Evolutionary conservation across 2,888 invertebrate genomes (phyloP), one percentile per base, ranked within the genome.

Genomic region (Oasisia sp.): DNA sequence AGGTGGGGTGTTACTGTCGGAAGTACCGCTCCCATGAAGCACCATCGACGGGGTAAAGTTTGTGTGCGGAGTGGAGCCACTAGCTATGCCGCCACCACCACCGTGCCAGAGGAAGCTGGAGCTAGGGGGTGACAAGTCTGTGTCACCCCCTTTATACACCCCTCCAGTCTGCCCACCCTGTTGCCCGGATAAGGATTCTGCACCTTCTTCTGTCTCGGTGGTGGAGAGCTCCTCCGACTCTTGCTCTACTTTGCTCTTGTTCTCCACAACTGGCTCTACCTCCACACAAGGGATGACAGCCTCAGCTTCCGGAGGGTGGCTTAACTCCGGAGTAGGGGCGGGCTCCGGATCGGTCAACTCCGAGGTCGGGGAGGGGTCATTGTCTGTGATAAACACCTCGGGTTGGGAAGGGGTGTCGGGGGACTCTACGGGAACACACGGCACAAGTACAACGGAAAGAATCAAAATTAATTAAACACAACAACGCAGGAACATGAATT

Each of bases 121-220:
- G 74, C 27, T 19, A 74, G n/a, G 74, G 74, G 74, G 74, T n/a
- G 74, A 74, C n/a, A n/a, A 27, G 27, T 74, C 74, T 74, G 1
- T 27, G 27, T n/a, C 74, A 19, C 74, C 74, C 74, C 74, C 74
- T 27, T 74, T 74, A 74, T 19, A 19, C 74, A 74, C 7, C 74
- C 74, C 74, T 27, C 74, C 74, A 74, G 74, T 74, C 74, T 74
- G 19, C 74, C 74, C 74, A 74, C 74, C 74, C 74, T 74, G 74
- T 74, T 74, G 74, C 74, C 74, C 27, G n/a, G 27, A 74, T 74
- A 74, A 74, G 74, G 74, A 74, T 74, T 74, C 74, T 74, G 74
- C 74, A 74, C 74, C 74, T 74, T 74, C 74, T 74, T 74, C 74
- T 74, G 74, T 74, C 74, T n/a, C 27, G 74, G 14, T 74, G 74